These are phyloP conservation scores for Cyanistes caeruleus DNA, from an alignment of 2,113 vertebrate genomes.

Conservation along the genomic window DNA sequence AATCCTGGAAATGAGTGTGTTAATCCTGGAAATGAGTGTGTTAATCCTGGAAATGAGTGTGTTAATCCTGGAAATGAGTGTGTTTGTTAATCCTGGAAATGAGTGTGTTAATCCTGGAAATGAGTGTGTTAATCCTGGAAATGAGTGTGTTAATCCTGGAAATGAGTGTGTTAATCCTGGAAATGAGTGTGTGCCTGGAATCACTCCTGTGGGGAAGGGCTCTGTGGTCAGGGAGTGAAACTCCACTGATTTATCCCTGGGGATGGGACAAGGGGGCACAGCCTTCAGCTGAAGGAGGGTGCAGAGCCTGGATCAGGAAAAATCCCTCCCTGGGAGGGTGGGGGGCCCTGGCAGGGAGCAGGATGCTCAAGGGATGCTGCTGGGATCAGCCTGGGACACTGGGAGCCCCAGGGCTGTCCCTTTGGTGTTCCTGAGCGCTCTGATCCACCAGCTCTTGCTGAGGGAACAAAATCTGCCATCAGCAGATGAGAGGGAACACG, in stretches of 20 bases:
- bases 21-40: background rate
- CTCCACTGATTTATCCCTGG: background rate
- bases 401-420: background rate
- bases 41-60: background rate
- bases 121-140: no score
- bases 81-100: background rate
- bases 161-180: background rate
- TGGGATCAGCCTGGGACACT: background rate
- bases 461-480: background rate
- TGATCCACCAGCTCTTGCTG: fast-evolving
- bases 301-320: background rate
- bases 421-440: fast-evolving
- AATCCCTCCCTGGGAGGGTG: background rate
- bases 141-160: background rate
- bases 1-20: fast-evolving
- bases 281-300: background rate
- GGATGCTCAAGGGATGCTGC: background rate
- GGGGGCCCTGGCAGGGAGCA: background rate
- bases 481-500: fast-evolving
- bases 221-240: background rate
- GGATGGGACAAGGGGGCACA: background rate
- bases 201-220: background rate
- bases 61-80: no score
- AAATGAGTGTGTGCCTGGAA: background rate
- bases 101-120: background rate